Percentiles rank a stretch among this genome's conserved stretches.
These are phyloP conservation scores for Diabrotica undecimpunctata DNA, from an alignment of 1,140 invertebrate genomes.

Conservation along the genomic window DNA sequence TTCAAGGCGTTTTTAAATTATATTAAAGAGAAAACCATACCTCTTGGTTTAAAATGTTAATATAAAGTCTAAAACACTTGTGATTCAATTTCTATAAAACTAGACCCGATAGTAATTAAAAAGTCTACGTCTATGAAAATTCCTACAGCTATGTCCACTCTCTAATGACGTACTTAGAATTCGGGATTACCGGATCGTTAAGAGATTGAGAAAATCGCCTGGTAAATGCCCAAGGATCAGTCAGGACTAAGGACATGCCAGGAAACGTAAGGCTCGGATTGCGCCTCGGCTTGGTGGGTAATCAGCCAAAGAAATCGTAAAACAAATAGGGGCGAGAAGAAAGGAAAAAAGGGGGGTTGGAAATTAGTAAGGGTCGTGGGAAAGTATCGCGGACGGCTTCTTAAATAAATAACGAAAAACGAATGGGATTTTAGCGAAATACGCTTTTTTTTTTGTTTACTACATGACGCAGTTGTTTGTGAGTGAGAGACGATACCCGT, in stretches of 20 bases:
- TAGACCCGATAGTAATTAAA: too few species aligned
- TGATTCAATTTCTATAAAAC: too few species aligned
- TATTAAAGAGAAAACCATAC: too few species aligned
- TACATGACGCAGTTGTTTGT: too few species aligned
- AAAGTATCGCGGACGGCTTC: neutral
- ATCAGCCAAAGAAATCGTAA: conserved; percentile 1
- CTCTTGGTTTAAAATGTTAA: too few species aligned
- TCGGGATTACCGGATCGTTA: conserved; percentile 1
- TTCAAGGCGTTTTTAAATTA: too few species aligned
- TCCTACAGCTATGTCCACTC: neutral
- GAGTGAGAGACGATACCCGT: too few species aligned
- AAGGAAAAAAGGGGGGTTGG: neutral
- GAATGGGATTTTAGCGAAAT: too few species aligned
- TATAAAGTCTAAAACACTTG: too few species aligned
- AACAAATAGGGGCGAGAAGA: neutral
- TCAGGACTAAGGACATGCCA: conserved; percentile 16
- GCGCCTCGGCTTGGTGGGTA: neutral
- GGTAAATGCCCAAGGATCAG: conserved; percentile 33
- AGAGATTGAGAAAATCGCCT: conserved; percentile 27
- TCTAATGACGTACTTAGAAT: neutral
- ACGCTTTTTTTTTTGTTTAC: too few species aligned
- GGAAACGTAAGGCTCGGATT: neutral
- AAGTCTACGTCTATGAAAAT: too few species aligned
- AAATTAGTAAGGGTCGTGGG: conserved; percentile 1
- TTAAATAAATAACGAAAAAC: neutral